phyloP scores from a whole-genome alignment of 2,113 vertebrate species.

The Oryzias celebensis region DNA sequence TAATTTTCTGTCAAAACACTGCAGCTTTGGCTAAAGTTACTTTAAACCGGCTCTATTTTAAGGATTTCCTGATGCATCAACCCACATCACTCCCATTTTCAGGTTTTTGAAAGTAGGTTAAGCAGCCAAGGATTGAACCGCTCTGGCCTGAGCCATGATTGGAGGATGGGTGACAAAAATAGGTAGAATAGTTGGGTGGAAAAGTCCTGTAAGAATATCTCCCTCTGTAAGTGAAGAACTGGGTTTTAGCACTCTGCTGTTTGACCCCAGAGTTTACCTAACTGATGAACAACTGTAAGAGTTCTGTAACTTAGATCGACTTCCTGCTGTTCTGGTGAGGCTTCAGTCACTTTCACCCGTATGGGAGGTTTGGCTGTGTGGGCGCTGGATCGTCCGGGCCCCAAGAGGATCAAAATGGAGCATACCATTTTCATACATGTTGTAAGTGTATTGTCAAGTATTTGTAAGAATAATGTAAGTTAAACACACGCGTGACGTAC shows the following conservation, averaged over 20 bases:
- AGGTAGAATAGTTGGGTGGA: conserved; percentile 30
- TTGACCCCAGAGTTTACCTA: conserved; percentile 67
- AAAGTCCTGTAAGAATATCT: conserved; percentile 69
- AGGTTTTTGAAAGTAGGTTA: conserved; percentile 75
- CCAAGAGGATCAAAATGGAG: too few relatives aligned
- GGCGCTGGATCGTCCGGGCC: too few relatives aligned
- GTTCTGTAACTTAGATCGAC: too few relatives aligned
- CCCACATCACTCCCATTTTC: conserved; percentile 22
- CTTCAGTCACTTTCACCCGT: too few relatives aligned
- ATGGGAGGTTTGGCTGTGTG: too few relatives aligned
- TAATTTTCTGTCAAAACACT: too few relatives aligned
- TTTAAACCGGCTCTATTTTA: not conserved
- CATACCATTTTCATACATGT: too few relatives aligned
- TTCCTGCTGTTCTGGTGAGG: too few relatives aligned
- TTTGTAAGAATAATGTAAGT: too few relatives aligned
- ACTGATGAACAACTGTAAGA: conserved; percentile 60
- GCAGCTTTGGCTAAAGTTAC: too few relatives aligned
- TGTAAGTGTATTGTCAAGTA: too few relatives aligned
- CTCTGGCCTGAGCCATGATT: conserved; percentile 45
- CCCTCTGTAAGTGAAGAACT: conserved; percentile 64
- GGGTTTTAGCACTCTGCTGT: conserved; percentile 55
- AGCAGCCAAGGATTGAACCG: conserved; percentile 62
- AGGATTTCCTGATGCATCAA: conserved; percentile 36
- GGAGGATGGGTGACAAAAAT: conserved; percentile 47
- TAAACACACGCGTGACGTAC: too few relatives aligned